phyloP scores from a whole-genome alignment of 2,113 vertebrate species.

The Caranx melampygus region DNA sequence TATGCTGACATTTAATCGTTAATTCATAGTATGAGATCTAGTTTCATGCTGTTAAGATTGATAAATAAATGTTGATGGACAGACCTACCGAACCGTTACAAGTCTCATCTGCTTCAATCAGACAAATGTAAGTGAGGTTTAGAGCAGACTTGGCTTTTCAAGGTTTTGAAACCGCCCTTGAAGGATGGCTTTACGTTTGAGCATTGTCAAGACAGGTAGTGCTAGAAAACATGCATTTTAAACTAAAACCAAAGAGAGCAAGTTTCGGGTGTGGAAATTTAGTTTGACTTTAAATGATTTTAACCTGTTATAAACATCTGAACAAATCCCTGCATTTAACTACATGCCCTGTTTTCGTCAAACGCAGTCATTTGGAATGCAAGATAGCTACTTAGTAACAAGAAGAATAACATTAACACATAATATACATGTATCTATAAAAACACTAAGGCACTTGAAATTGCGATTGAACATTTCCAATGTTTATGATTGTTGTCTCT shows the following conservation, averaged over 20 bases:
- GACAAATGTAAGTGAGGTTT: slow-evolving; percentile 19
- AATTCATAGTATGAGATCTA: background rate
- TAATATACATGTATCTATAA: slow-evolving; percentile 61
- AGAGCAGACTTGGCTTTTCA: slow-evolving; percentile 4
- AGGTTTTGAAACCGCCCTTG: slow-evolving; percentile 6
- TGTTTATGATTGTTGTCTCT: slow-evolving; percentile 63
- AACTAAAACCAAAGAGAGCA: slow-evolving; percentile 38
- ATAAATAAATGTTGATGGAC: slow-evolving; percentile 15
- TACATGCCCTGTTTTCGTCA: slow-evolving; percentile 56
- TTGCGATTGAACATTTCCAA: slow-evolving; percentile 56
- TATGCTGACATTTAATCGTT: slow-evolving; percentile 4
- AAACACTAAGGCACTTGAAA: slow-evolving; percentile 83
- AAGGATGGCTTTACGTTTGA: slow-evolving; percentile 31
- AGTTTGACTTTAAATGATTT: slow-evolving; percentile 15
- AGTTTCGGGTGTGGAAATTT: slow-evolving; percentile 15
- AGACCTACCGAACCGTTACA: slow-evolving; percentile 3
- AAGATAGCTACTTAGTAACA: slow-evolving; percentile 58
- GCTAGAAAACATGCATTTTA: slow-evolving; percentile 67
- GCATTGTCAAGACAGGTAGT: slow-evolving; percentile 44
- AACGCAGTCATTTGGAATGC: slow-evolving; percentile 59
- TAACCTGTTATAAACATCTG: slow-evolving; percentile 18
- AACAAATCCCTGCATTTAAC: slow-evolving; percentile 57
- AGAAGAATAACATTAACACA: slow-evolving; percentile 70
- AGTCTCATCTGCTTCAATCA: background rate
- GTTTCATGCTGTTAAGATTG: background rate